Percentiles rank a stretch among this genome's conserved stretches.
Evolutionary conservation across 2,113 vertebrate species (phyloP).

Genomic region (Actenoides hombroni): DNA sequence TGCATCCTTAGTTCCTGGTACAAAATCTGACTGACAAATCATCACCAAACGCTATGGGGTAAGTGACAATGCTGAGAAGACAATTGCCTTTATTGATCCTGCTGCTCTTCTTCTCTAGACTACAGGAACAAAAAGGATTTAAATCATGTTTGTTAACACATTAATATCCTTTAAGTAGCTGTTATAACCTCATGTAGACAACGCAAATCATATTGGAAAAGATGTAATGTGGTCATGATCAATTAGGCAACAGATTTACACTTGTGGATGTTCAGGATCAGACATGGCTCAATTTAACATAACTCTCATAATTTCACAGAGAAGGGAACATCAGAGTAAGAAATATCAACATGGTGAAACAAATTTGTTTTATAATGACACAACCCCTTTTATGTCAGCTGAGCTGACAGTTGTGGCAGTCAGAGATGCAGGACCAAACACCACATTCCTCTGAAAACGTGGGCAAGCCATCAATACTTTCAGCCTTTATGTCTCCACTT

Average conservation of each 20-base stretch:
- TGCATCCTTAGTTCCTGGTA: background rate
- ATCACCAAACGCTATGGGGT: background rate
- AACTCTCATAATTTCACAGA: background rate
- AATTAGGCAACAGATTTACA: slow-evolving; percentile 32
- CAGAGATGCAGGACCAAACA: background rate
- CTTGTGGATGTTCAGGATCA: background rate
- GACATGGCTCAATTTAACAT: background rate
- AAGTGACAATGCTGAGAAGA: background rate
- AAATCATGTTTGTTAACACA: slow-evolving; percentile 8
- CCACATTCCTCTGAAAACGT: background rate
- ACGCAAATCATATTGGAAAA: slow-evolving; percentile 28
- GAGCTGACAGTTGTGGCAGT: background rate
- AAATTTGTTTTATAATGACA: background rate
- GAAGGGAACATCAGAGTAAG: background rate
- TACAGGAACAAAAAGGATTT: slow-evolving; percentile 8
- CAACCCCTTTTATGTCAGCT: background rate
- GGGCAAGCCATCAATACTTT: background rate
- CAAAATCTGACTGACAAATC: background rate
- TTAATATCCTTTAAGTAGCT: slow-evolving; percentile 26
- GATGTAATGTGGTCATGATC: background rate
- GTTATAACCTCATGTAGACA: background rate
- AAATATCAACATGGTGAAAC: background rate
- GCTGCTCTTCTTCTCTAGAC: background rate
- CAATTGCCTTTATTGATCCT: background rate
- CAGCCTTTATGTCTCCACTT: background rate